Evolutionary conservation across 1,140 invertebrate species (phyloP).

Genomic region (Paralvinella palmiformis): DNA sequence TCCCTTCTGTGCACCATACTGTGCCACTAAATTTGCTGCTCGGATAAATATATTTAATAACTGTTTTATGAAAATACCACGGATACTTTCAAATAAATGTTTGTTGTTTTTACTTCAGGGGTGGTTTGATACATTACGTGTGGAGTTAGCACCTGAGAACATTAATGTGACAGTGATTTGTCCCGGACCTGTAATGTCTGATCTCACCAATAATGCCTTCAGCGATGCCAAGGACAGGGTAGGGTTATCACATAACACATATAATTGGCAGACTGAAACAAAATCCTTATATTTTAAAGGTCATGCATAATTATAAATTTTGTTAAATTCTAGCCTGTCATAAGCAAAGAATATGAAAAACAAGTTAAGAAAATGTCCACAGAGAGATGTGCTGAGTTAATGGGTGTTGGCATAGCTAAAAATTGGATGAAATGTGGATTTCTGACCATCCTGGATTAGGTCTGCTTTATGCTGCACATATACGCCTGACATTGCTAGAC

Average conservation of each 20-base stretch:
- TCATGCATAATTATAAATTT: too few species aligned
- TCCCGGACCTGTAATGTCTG: slow-evolving; percentile 69
- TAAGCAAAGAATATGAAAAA: too few species aligned
- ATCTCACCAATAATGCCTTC: slow-evolving; percentile 65
- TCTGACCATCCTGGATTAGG: slow-evolving; percentile 7
- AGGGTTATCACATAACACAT: too few species aligned
- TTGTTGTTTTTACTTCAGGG: slow-evolving; percentile 55
- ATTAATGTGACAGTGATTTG: slow-evolving; percentile 67
- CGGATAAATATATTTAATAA: slow-evolving; percentile 57
- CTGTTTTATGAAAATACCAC: neutral
- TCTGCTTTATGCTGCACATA: slow-evolving; percentile 11
- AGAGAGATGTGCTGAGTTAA: slow-evolving; percentile 18
- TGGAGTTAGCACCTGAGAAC: slow-evolving; percentile 59
- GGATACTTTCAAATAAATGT: neutral
- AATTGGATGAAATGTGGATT: slow-evolving; percentile 15
- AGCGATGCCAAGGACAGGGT: slow-evolving; percentile 62
- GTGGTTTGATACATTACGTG: slow-evolving; percentile 61
- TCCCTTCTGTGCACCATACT: slow-evolving; percentile 71
- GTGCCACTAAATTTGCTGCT: slow-evolving; percentile 72
- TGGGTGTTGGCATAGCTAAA: slow-evolving; percentile 15
- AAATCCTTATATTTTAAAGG: too few species aligned
- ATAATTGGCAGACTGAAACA: too few species aligned
- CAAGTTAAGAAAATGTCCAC: slow-evolving; percentile 12
- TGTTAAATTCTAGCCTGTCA: too few species aligned
- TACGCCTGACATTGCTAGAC: slow-evolving; percentile 6